Evolutionary conservation across 2,797 vertebrate genomes (phyloP), one percentile per base, ranked within the genome.

Genomic region (Centroberyx gerrardi): DNA sequence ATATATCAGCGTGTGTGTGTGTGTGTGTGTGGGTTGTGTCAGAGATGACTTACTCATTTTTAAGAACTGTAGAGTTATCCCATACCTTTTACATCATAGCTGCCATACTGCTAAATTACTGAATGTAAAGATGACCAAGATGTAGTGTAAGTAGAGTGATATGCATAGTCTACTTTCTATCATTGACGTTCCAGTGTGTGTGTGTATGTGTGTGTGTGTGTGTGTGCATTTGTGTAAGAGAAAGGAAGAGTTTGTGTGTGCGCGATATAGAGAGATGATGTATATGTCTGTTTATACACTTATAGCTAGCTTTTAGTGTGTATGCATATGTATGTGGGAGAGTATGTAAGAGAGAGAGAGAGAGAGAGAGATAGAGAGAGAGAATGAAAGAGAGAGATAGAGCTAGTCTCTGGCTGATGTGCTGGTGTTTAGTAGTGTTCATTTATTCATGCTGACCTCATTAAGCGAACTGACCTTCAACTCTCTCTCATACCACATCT

Each of bases 391-490:
- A 66, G 63, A 73, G 48, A 40, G 33, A 22, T 28, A 40, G 29
- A 14, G 42, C 17, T 14, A 38, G 22, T 46, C 14, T 53, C 69
- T 61, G 75, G 79, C 78, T 81, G 80, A 15, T 42, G 4, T 72
- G 84, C 62, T 67, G 70, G 63, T 59, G 83, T 87, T 90, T 87
- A 82, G 89, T 83, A 77, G 72, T 15, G 75, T 78, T 91, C 88
- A 83, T 93, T 89, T 90, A 93, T 89, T 92, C 80, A 86, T 81
- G 76, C 80, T 81, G 88, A 89, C 91, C 91, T 94, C 86, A 83
- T 93, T 93, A 82, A 82, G 84, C 78, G 89, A 74, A 76, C 87
- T 84, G 88, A 94, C 94, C 94, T 95, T 94, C 92, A 94, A 93
- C 90, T 94, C 88, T 67, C 86, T 81, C 86, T 93, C 86, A 74